Evolutionary conservation across 1,140 invertebrate genomes (phyloP), one percentile per base, ranked within the genome.

Genomic region (Chrysomallon squamiferum): DNA sequence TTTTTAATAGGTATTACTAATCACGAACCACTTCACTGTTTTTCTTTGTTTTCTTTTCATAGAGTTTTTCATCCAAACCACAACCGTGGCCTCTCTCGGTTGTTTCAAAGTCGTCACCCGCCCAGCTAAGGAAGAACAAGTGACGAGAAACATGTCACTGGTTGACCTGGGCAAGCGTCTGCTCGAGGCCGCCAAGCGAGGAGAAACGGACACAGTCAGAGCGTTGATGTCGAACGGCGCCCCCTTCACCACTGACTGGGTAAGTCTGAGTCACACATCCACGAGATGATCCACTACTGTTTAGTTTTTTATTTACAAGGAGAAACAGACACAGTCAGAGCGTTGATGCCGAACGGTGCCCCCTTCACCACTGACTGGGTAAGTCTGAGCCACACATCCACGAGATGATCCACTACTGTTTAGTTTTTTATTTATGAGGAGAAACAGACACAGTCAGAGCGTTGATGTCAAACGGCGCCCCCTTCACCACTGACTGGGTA

Each of bases 301-400:
- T n/a, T n/a, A n/a, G n/a, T n/a, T n/a, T n/a, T n/a, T n/a, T n/a
- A n/a, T n/a, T n/a, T n/a, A n/a, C 89, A 91, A 76, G 94, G 93
- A 6, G 90, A 95, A 79, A 90, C 91, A 2, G 88, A 91, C 52
- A 88, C 90, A 69, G 92, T 96, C 1, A 87, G 91, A 65, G 87
- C 90, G n/a, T 88, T 96, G 18, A 92, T 96, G 88, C 89, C 89
- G 25, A 91, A 91, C 85, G 95, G 95, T 52, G 94, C 95, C 33
- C 95, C 94, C 2, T 96, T 97, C 75, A 93, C 93, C 0, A 92
- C 94, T 20, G 94, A 97, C 83, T 96, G 94, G 94, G 93, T 94
- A 87, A 82, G 77, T 76, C n/a, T 22, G 11, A 47, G 41, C 7
- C 38, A n/a, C 13, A 18, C 25, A 11, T 18, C 45, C 45, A 47